Conservation (phyloP, 1,140 invertebrate genomes). For the Penaeus chinensis region DNA sequence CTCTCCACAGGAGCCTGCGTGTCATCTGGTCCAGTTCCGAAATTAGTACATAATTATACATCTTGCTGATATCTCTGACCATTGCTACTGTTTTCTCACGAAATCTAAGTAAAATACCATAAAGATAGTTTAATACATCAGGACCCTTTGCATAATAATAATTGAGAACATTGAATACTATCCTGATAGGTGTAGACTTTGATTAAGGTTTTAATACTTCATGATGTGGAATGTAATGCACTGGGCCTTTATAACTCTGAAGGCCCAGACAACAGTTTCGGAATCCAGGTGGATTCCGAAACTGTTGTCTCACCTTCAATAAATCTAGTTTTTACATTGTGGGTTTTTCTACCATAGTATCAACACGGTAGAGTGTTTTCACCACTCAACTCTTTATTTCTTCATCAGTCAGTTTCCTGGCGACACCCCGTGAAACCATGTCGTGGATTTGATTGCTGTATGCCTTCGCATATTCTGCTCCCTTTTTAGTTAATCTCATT, state of each 20-base stretch:
- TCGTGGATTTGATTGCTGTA: constrained; percentile 17
- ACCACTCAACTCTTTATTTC: constrained; percentile 20
- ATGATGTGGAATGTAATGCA: constrained; percentile 46
- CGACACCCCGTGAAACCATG: constrained; percentile 16
- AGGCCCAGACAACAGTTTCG: too few species aligned
- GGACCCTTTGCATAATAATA: constrained; percentile 28
- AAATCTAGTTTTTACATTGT: too few species aligned
- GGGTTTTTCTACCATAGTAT: too few species aligned
- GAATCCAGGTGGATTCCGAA: too few species aligned
- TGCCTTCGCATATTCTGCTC: constrained; percentile 23
- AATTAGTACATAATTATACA: constrained; percentile 23
- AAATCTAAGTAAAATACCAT: constrained; percentile 28
- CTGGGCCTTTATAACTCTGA: constrained; percentile 25
- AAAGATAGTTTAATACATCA: constrained; percentile 12
- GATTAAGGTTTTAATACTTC: constrained; percentile 39
- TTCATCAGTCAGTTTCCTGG: constrained; percentile 31
- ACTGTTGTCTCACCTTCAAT: too few species aligned
- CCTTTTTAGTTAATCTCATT: constrained; percentile 26
- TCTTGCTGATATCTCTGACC: constrained; percentile 23
- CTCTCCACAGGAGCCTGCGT: constrained; percentile 13
- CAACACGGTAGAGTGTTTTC: too few species aligned
- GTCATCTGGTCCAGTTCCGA: constrained; percentile 11
- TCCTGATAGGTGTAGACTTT: constrained; percentile 27
- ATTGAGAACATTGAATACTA: constrained; percentile 41
- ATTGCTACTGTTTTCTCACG: constrained; percentile 32